Conservation (phyloP, 2,888 invertebrate species). For the Tipula vernalis region DNA sequence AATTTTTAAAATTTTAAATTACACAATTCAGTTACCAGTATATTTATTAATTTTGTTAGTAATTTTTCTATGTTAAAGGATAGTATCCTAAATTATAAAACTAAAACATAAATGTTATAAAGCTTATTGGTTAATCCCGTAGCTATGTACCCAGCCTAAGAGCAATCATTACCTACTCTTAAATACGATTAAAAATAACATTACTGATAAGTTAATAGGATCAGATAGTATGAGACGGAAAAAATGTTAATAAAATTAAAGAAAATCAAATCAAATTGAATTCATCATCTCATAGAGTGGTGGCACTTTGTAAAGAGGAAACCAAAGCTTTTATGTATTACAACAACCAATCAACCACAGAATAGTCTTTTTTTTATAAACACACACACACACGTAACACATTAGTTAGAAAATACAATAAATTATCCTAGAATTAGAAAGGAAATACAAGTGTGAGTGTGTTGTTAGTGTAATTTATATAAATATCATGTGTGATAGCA, state of each 20-base stretch:
- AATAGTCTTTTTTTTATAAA: neutral
- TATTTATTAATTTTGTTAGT: no score
- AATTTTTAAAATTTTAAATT: no score
- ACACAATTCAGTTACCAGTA: no score
- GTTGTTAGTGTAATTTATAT: neutral
- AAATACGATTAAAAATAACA: neutral
- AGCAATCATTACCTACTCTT: no score
- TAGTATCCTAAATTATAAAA: no score
- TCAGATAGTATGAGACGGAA: neutral
- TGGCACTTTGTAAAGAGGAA: neutral
- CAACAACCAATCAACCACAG: neutral
- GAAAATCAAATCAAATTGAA: neutral
- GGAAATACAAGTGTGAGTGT: neutral
- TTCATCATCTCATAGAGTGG: neutral
- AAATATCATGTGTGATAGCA: neutral
- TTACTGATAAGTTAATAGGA: neutral
- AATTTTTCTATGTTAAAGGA: no score
- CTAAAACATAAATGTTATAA: no score
- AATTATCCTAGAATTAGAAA: neutral
- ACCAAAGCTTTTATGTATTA: neutral
- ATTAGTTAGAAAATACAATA: neutral
- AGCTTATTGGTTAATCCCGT: no score
- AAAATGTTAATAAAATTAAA: neutral
- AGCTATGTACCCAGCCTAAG: no score
- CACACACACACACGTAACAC: neutral